phyloP scores from a whole-genome alignment of 2,797 vertebrate species.

The Clarias fuscus region DNA sequence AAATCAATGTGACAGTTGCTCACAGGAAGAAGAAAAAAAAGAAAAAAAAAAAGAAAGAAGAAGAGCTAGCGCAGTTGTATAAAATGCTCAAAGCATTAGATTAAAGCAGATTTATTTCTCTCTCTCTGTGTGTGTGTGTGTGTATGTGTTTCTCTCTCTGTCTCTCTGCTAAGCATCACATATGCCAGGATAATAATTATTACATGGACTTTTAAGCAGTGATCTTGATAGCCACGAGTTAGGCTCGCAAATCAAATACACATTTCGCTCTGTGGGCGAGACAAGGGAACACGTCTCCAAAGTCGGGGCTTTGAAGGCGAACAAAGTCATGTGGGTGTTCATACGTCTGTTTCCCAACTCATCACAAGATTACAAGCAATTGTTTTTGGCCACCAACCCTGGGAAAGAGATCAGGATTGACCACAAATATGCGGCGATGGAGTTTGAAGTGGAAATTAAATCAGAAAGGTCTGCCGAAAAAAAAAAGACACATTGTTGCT shows the following conservation, averaged over 20 bases:
- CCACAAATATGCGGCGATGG: conserved; percentile 40
- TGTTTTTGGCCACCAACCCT: conserved; percentile 50
- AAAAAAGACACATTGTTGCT: conserved; percentile 36
- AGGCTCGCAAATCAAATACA: conserved; percentile 46
- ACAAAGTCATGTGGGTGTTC: conserved; percentile 43
- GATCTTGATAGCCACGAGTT: conserved; percentile 37
- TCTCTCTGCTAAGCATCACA: conserved; percentile 15
- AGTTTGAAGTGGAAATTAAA: conserved; percentile 46
- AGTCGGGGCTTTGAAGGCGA: conserved; percentile 46
- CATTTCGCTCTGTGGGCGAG: conserved; percentile 40
- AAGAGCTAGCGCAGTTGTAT: not conserved
- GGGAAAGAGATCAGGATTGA: conserved; percentile 53
- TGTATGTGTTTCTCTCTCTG: not conserved
- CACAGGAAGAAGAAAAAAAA: conserved; percentile 15
- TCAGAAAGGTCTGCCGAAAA: conserved; percentile 19
- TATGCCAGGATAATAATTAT: conserved; percentile 42
- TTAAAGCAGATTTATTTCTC: conserved; percentile 31
- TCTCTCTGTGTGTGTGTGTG: not conserved
- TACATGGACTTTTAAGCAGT: conserved; percentile 14
- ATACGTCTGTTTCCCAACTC: conserved; percentile 34
- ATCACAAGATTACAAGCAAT: conserved; percentile 43
- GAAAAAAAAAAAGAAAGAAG: not conserved
- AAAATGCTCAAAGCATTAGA: conserved; percentile 35
- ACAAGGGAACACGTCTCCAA: conserved; percentile 47
- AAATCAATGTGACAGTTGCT: conserved; percentile 52